A percentile compares a stretch with the other conserved stretches of the same genome.
These are phyloP conservation scores for Corapipo altera DNA, from an alignment of 2,113 vertebrate genomes.

Conservation along the genomic window DNA sequence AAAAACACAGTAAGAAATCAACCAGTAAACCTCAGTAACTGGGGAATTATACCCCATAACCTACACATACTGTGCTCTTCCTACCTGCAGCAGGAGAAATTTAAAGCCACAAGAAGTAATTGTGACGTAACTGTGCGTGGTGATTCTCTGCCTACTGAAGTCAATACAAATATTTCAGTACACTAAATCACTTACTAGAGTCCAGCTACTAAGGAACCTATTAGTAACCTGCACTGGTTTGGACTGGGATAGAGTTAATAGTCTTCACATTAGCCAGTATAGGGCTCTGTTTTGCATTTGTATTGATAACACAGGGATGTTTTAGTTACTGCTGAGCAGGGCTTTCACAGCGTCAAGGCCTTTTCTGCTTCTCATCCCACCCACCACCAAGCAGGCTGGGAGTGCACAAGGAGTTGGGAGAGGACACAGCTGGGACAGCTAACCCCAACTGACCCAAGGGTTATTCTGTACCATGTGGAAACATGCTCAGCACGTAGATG, in stretches of 20 bases:
- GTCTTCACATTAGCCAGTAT: neutral
- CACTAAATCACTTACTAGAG: neutral
- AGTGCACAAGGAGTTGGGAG: neutral
- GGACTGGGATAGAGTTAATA: neutral
- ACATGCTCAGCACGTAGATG: neutral
- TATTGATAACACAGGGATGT: neutral
- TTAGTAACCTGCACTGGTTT: neutral
- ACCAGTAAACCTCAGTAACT: neutral
- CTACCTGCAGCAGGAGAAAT: neutral
- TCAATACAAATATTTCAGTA: neutral
- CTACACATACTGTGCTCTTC: neutral
- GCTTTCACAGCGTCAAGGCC: neutral
- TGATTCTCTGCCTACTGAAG: neutral
- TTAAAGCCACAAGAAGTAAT: neutral
- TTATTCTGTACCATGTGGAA: neutral
- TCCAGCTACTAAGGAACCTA: neutral
- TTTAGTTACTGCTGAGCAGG: neutral
- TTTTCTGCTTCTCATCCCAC: neutral
- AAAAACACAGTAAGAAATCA: neutral
- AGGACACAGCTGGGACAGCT: neutral
- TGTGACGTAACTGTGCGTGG: rapidly evolving
- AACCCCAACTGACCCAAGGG: neutral
- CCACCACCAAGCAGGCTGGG: neutral
- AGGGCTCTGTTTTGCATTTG: neutral
- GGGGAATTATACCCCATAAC: neutral